These are phyloP conservation scores for Pipistrellus kuhlii DNA, from an alignment of 2,797 vertebrate genomes.

Conservation along the genomic window DNA sequence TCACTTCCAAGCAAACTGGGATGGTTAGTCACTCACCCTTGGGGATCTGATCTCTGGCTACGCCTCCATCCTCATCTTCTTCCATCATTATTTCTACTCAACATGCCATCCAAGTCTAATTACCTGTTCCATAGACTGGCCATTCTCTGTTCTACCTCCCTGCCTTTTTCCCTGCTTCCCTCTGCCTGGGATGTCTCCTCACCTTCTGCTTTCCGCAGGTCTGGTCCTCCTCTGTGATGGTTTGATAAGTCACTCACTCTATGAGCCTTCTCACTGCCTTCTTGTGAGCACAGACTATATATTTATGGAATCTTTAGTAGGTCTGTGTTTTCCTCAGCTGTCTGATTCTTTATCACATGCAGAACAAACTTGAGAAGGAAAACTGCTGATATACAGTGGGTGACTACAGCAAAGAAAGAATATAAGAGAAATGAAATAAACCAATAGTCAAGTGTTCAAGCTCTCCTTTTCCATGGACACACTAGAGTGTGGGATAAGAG, in stretches of 20 bases:
- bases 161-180: not conserved
- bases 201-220: not conserved
- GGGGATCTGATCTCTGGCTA: not conserved
- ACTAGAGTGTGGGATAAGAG: not conserved
- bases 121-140: not conserved
- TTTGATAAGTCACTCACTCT: not conserved
- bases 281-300: not conserved
- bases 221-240: not conserved
- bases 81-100: not conserved
- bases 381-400: not conserved
- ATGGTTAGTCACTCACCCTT: not conserved
- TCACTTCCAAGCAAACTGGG: not conserved
- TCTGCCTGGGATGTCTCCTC: not conserved
- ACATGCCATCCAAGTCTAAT: not conserved
- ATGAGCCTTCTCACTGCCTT: not conserved
- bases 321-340: not conserved
- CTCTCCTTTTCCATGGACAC: no score
- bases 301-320: not conserved
- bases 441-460: not conserved
- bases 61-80: not conserved
- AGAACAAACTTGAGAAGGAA: not conserved
- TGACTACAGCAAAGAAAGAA: not conserved
- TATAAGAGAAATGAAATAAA: not conserved
- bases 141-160: not conserved
- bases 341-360: not conserved